A percentile compares a stretch with the other conserved stretches of the same genome.
phyloP scores from a whole-genome alignment of 2,888 invertebrate species.

The Leucoma salicis region DNA sequence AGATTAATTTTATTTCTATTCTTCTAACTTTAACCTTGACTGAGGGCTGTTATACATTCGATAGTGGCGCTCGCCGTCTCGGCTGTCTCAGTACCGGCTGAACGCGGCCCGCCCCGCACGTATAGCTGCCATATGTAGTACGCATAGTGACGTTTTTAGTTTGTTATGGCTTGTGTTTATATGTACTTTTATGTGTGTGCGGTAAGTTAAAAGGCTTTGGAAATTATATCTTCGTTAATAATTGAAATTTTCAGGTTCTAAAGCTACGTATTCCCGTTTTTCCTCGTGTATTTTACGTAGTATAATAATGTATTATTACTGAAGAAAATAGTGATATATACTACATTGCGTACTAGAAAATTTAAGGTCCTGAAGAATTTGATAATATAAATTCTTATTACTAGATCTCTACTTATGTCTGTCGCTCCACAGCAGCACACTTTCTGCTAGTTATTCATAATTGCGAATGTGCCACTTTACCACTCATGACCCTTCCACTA shows the following conservation, averaged over 20 bases:
- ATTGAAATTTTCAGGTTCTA: neutral
- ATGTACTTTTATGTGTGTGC: slow-evolving; percentile 9
- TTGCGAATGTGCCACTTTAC: too few relatives aligned
- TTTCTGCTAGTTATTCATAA: too few relatives aligned
- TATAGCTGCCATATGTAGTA: slow-evolving; percentile 8
- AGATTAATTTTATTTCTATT: slow-evolving; percentile 6
- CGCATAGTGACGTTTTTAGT: slow-evolving; percentile 13
- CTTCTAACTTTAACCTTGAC: slow-evolving; percentile 12
- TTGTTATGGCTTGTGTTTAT: slow-evolving; percentile 14
- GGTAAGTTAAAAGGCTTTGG: slow-evolving; percentile 10
- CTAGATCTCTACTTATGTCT: too few relatives aligned
- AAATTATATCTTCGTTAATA: slow-evolving; percentile 6
- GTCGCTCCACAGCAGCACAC: too few relatives aligned
- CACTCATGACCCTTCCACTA: too few relatives aligned
- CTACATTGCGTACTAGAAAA: too few relatives aligned
- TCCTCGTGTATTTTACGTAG: neutral
- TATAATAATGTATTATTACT: too few relatives aligned
- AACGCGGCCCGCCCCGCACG: slow-evolving; percentile 15
- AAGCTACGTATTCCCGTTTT: neutral
- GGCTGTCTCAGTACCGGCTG: slow-evolving; percentile 13
- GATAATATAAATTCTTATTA: too few relatives aligned
- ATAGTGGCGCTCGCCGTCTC: slow-evolving; percentile 9
- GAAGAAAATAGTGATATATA: too few relatives aligned
- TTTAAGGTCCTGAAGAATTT: too few relatives aligned
- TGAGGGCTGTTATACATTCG: slow-evolving; percentile 12